Conservation (phyloP, 2,797 vertebrate genomes). For the Chloroceryle inda region DNA sequence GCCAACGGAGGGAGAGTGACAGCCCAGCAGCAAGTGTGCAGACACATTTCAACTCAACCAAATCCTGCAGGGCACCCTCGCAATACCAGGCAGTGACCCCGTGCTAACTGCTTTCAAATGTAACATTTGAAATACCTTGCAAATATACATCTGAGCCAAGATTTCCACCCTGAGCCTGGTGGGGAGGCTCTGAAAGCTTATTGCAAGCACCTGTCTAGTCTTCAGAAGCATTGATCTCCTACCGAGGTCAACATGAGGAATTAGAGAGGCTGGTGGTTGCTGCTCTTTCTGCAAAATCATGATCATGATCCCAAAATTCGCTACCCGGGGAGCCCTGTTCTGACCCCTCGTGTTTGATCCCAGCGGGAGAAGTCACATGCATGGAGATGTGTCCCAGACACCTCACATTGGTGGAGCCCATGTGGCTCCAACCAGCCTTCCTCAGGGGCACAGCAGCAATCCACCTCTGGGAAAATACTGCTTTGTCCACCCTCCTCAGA, state of each 20-base stretch:
- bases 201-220: conserved; percentile 66
- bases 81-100: conserved; percentile 50
- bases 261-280: conserved; percentile 1
- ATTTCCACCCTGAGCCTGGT: conserved; percentile 43
- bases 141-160: conserved; percentile 34
- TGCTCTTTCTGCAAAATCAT: not conserved
- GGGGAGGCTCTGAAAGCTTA: conserved; percentile 57
- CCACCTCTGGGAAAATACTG: not conserved
- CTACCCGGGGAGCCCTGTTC: not conserved
- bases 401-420: not conserved
- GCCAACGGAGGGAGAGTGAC: conserved; percentile 39
- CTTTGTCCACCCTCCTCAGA: conserved; percentile 2
- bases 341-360: conserved; percentile 50
- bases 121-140: conserved; percentile 52
- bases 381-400: conserved; percentile 20
- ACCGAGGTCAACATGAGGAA: conserved; percentile 37
- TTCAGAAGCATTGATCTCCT: conserved; percentile 46
- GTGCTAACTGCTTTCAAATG: conserved; percentile 65
- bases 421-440: not conserved
- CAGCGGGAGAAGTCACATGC: not conserved
- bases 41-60: conserved; percentile 35
- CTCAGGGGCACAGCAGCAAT: not conserved
- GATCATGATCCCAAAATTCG: not conserved
- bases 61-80: conserved; percentile 5
- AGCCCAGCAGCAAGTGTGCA: conserved; percentile 55